Conservation (phyloP, 2,113 vertebrate species). For the Nesoenas mayeri region DNA sequence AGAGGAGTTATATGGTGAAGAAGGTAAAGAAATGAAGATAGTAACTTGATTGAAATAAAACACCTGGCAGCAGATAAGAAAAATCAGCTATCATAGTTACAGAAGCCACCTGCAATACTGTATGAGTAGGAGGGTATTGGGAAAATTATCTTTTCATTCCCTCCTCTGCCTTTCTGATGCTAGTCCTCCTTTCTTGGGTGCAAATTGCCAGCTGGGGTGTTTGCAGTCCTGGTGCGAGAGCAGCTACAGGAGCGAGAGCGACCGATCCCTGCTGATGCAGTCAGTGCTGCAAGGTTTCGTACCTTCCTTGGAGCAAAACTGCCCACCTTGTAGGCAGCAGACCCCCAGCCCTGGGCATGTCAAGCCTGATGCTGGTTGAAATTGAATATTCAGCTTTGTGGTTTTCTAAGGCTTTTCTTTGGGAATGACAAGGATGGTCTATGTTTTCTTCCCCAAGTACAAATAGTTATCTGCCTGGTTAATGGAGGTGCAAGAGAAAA, state of each 20-base stretch:
- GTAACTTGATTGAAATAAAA: conserved; percentile 38
- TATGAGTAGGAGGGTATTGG: background rate
- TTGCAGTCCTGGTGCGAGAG: background rate
- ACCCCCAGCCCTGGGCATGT: rapidly evolving
- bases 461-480: background rate
- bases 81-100: background rate
- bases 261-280: background rate
- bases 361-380: background rate
- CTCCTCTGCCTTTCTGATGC: background rate
- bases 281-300: background rate
- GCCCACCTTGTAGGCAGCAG: background rate
- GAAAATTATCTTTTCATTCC: background rate
- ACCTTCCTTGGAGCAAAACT: background rate
- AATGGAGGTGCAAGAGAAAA: background rate
- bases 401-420: background rate
- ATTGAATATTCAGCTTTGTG: background rate
- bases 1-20: conserved; percentile 17
- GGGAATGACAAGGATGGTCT: background rate
- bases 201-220: background rate
- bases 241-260: background rate
- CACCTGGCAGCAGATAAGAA: background rate
- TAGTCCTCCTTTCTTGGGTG: background rate
- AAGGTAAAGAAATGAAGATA: conserved; percentile 19
- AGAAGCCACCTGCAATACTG: background rate
- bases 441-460: background rate